These are phyloP conservation scores for Tenthredo distinguenda DNA, from an alignment of 2,888 invertebrate genomes.

Conservation along the genomic window DNA sequence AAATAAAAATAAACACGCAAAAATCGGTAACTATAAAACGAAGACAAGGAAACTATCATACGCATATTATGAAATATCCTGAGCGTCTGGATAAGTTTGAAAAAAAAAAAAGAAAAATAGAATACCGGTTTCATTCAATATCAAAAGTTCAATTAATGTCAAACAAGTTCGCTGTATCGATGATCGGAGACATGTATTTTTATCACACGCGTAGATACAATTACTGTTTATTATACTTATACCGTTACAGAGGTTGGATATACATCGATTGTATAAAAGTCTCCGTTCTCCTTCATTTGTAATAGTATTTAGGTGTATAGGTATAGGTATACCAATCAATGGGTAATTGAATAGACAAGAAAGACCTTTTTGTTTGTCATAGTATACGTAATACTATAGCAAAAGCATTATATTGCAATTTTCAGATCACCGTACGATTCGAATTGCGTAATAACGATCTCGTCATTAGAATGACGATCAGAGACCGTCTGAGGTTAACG, in stretches of 20 bases:
- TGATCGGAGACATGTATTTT: neutral
- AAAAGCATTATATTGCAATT: slow-evolving; percentile 1
- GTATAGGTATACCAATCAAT: neutral
- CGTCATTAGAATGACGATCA: neutral
- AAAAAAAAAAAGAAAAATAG: neutral
- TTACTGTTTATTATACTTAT: no score
- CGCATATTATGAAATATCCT: neutral
- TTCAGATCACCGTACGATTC: neutral
- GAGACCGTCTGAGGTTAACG: neutral
- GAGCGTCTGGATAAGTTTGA: neutral
- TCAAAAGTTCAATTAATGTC: neutral
- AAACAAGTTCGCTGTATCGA: neutral
- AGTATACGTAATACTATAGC: neutral
- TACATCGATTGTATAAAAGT: neutral
- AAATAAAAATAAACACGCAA: neutral
- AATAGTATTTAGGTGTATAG: neutral
- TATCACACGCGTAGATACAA: neutral
- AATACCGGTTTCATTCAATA: slow-evolving; percentile 25
- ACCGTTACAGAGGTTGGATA: no score
- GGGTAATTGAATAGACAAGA: neutral
- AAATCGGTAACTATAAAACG: neutral
- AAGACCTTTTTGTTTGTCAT: neutral
- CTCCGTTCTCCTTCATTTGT: neutral
- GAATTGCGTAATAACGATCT: slow-evolving; percentile 52
- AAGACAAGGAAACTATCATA: neutral